phyloP scores from a whole-genome alignment of 1,140 invertebrate species.

The Drosophila arawakana region DNA sequence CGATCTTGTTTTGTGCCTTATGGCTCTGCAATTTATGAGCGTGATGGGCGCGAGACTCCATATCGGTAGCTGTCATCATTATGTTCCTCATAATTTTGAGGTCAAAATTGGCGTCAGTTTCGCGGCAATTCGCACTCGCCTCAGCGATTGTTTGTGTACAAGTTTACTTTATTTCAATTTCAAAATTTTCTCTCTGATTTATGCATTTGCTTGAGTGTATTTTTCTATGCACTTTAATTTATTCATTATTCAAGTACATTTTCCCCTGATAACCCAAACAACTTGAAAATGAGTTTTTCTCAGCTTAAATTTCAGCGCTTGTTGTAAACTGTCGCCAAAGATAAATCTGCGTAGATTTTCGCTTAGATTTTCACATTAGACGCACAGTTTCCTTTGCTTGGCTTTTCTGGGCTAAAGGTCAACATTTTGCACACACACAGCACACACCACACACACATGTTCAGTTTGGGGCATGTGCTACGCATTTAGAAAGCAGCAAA shows the following conservation, averaged over 20 bases:
- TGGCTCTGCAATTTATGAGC: conserved; percentile 72
- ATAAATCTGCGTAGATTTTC: conserved; percentile 74
- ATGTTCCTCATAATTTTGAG: conserved; percentile 58
- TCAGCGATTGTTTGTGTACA: background rate
- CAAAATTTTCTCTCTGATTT: background rate
- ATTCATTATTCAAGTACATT: conserved; percentile 24
- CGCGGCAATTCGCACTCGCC: conserved; percentile 26
- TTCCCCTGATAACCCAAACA: conserved; percentile 17
- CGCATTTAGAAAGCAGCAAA: conserved; percentile 72
- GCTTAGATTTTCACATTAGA: conserved; percentile 65
- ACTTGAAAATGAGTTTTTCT: conserved; percentile 11
- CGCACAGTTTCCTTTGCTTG: conserved; percentile 15
- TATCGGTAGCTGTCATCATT: conserved; percentile 82
- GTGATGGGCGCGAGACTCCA: conserved; percentile 40
- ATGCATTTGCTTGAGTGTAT: background rate
- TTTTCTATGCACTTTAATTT: conserved; percentile 11
- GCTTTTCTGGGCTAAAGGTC: conserved; percentile 73
- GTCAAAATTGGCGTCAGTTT: conserved; percentile 58
- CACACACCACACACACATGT: conserved; percentile 20
- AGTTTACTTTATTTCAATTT: background rate
- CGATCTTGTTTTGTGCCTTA: conserved; percentile 65
- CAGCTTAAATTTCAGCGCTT: conserved; percentile 59
- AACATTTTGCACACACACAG: conserved; percentile 50
- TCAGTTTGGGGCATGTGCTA: conserved; percentile 35
- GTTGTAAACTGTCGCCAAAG: conserved; percentile 54